These are phyloP conservation scores for Diogma glabrata DNA, from an alignment of 2,888 invertebrate species.

Conservation along the genomic window DNA sequence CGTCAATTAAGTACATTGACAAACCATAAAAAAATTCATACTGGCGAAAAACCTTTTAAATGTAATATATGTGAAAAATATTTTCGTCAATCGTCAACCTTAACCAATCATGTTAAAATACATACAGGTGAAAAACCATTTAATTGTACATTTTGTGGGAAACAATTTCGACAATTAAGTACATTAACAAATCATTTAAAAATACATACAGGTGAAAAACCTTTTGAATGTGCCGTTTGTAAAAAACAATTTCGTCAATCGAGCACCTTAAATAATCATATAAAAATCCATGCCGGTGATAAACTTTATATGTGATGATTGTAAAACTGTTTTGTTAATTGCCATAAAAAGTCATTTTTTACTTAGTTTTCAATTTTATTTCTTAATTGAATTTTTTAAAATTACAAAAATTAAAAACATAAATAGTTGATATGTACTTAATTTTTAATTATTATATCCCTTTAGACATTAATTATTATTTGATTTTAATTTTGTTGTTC, in stretches of 20 bases:
- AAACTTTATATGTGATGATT: slow-evolving; percentile 28
- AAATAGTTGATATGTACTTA: too few relatives aligned
- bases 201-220: slow-evolving; percentile 38
- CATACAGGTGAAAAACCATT: slow-evolving; percentile 38
- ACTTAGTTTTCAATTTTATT: too few relatives aligned
- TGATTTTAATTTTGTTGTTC: too few relatives aligned
- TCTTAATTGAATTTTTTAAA: too few relatives aligned
- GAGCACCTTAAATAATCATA: slow-evolving; percentile 37
- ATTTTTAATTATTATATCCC: too few relatives aligned
- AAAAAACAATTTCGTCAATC: slow-evolving; percentile 38
- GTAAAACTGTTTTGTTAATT: slow-evolving; percentile 6
- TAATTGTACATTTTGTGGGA: slow-evolving; percentile 35
- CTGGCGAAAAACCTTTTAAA: slow-evolving; percentile 37
- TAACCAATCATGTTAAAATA: slow-evolving; percentile 38
- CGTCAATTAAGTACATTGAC: slow-evolving; percentile 37
- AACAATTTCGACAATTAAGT: slow-evolving; percentile 37
- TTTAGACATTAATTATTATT: too few relatives aligned
- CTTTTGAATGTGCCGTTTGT: slow-evolving; percentile 37
- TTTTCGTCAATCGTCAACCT: slow-evolving; percentile 37
- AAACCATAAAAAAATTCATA: slow-evolving; percentile 37
- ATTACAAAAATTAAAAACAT: too few relatives aligned
- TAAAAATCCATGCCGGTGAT: slow-evolving; percentile 38
- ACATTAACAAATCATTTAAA: slow-evolving; percentile 37
- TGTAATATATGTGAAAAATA: slow-evolving; percentile 37
- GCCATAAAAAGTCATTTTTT: too few relatives aligned